Base-by-base conservation (phyloP, 2,797 vertebrate genomes). In the Hylomyscus alleni region DNA sequence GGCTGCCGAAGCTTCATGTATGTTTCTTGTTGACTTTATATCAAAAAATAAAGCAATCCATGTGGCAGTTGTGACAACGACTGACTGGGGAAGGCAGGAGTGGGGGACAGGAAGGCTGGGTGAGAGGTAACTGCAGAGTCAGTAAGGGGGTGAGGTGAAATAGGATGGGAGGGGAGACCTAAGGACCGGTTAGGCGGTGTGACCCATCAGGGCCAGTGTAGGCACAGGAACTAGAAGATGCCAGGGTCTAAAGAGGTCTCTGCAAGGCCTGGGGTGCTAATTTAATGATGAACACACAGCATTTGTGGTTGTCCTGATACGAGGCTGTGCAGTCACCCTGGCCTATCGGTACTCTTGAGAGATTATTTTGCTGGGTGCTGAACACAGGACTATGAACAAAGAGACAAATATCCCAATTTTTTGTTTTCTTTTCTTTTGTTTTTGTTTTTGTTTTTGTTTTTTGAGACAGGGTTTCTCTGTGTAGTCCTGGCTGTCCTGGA, bases 1-100 rank as follows among this genome's bases (percentile, higher is more conserved):
- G 73, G 12, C 40, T 88, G 34, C 29, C 54, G 40, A 47, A 89
- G 37, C 37, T 37, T 60, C 29, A 14, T 44, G 4, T 85, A 24
- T 37, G 24, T 65, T 95, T 93, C 37, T n/a, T 14, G 54, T 58
- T 52, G 88, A 73, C 82, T 89, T 47, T 29, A 73, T 56, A 89
- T 47, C 17, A 58, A 80, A 60, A 9, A 65, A n/a, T 62, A 24
- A 31, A 78, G 50, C 89, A 24, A 47, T 40, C 78, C 54, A 1
- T 50, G n/a, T 47, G 58, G n/a, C 37, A 4, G 8, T 47, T 88
- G 9, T 15, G 15, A 34, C 29, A 10, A 0, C 3, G 65, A 85
- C 10, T 15, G 62, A n/a, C 1, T 58, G 56, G 24, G 29, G 17
- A 88, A 65, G 29, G 26, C 29, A 85, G 52, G 37, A 26, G 56